Conservation (phyloP, 2,113 vertebrate species). For the Melospiza melodia region DNA sequence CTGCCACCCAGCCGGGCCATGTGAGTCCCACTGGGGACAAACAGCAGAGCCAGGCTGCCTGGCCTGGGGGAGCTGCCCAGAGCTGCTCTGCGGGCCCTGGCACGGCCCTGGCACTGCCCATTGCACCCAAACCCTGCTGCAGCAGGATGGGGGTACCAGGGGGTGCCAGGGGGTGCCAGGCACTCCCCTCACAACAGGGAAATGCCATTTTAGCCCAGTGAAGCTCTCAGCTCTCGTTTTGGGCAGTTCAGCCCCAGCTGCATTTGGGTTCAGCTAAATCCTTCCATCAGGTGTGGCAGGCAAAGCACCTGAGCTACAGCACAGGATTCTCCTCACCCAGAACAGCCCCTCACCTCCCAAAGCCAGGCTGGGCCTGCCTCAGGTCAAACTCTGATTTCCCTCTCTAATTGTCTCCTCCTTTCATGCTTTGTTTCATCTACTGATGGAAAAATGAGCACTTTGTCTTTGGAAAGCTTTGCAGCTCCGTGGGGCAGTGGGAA, state of each 20-base stretch:
- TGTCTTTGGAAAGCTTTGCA: neutral
- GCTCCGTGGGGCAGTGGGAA: neutral
- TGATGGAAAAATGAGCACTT: neutral
- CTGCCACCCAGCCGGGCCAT: neutral
- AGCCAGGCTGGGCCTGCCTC: neutral
- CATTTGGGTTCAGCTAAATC: neutral
- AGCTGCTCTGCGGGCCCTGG: neutral
- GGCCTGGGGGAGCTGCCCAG: neutral
- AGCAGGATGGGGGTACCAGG: neutral
- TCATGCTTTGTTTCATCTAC: rapidly evolving
- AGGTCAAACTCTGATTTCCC: rapidly evolving
- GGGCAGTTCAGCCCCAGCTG: neutral
- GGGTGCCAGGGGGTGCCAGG: neutral
- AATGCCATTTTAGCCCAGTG: rapidly evolving
- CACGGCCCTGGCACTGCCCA: rapidly evolving
- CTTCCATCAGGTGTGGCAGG: rapidly evolving
- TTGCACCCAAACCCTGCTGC: rapidly evolving
- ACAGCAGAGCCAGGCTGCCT: no score
- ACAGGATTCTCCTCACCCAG: neutral
- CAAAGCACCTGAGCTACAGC: no score
- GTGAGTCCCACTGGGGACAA: rapidly evolving
- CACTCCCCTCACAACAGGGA: neutral
- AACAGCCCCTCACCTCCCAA: rapidly evolving
- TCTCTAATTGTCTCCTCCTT: neutral
- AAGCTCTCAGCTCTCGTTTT: rapidly evolving